Percentiles rank a stretch among this genome's conserved stretches.
Evolutionary conservation across 2,888 invertebrate genomes (phyloP).

Genomic region (Drosophila subquinaria): DNA sequence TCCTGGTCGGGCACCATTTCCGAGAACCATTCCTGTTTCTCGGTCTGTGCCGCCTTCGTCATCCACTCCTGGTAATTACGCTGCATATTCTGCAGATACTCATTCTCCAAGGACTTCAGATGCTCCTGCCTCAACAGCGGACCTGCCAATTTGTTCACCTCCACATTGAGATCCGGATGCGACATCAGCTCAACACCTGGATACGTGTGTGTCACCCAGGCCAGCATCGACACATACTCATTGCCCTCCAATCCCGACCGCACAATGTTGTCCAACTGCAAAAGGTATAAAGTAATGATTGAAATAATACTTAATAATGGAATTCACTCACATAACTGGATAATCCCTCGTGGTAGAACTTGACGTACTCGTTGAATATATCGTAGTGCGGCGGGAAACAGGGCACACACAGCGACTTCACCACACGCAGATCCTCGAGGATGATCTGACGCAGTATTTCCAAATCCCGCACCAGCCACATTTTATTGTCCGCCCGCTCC

Average conservation of each 20-base stretch:
- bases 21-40: constrained; percentile 96
- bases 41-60: constrained; percentile 95
- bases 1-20: constrained; percentile 93
- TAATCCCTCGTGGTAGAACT: constrained; percentile 96
- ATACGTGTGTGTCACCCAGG: constrained; percentile 97
- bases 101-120: constrained; percentile 91
- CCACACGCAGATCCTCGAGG: constrained; percentile 95
- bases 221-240: constrained; percentile 96
- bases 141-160: constrained; percentile 88
- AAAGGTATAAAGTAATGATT: not conserved
- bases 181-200: constrained; percentile 94
- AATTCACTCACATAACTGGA: constrained; percentile 89
- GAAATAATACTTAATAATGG: too few relatives aligned
- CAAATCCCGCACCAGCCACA: constrained; percentile 97
- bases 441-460: constrained; percentile 95
- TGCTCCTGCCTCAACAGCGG: constrained; percentile 92
- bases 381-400: constrained; percentile 98
- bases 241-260: constrained; percentile 96
- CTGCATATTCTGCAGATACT: constrained; percentile 95
- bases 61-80: constrained; percentile 98
- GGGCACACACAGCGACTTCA: constrained; percentile 94
- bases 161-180: constrained; percentile 93
- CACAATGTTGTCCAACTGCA: constrained; percentile 94
- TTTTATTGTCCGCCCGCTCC: constrained; percentile 94
- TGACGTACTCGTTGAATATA: constrained; percentile 95